Evolutionary conservation across 2,113 vertebrate species (phyloP).

Genomic region (Psittacula cyanocephala): DNA sequence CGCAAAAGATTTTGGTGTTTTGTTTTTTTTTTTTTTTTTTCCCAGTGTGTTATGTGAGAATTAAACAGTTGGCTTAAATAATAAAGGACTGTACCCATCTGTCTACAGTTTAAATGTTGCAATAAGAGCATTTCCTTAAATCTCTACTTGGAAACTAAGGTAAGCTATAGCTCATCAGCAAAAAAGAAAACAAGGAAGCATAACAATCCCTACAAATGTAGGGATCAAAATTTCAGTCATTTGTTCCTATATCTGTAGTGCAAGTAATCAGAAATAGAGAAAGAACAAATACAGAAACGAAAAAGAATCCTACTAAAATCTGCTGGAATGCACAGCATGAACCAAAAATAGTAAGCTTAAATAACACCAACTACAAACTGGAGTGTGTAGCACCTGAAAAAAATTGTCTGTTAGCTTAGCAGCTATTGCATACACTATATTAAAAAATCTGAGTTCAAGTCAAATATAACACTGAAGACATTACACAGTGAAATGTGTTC

Average conservation of each 20-base stretch:
- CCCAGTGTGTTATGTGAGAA: neutral
- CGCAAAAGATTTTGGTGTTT: neutral
- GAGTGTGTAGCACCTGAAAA: neutral
- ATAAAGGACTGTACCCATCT: neutral
- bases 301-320: neutral
- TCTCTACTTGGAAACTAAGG: neutral
- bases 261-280: neutral
- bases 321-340: neutral
- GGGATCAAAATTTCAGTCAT: neutral
- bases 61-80: neutral
- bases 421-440: neutral
- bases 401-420: neutral
- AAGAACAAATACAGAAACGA: neutral
- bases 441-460: neutral
- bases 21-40: neutral
- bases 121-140: neutral
- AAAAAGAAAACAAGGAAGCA: neutral
- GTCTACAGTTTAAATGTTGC: neutral
- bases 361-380: neutral
- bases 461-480: neutral
- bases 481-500: neutral
- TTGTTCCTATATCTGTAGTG: neutral
- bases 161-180: neutral
- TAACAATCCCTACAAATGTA: neutral
- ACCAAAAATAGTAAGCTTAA: neutral